Evolutionary conservation across 2,888 invertebrate species (phyloP), one percentile per base, ranked within the genome.

Genomic region (Meiosimyza decipiens): DNA sequence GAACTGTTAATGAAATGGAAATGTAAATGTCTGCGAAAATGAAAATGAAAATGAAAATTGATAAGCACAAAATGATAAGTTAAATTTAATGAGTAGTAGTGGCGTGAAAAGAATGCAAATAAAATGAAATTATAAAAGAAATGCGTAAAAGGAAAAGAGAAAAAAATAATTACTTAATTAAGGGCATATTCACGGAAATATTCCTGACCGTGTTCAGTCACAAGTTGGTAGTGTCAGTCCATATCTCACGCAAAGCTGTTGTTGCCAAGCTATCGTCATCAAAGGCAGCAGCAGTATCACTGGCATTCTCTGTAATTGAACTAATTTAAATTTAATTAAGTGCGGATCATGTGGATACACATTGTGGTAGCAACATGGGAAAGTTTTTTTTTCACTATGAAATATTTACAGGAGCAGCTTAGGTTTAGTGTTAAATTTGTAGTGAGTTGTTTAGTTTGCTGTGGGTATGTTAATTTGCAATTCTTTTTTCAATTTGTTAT

Each of bases 131-230:
- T 55, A 11, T n/a, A 55, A 55, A 55, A n/a, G 55, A 22, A 55
- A 18, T 11, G 16, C 55, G 22, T 55, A 18, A 55, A 18, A 55
- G 33, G 50, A 40, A 57, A 47, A 55, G 49, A 64, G 57, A 57
- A 50, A 55, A 81, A 81, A 82, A 80, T 81, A 82, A 82, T 82
- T 81, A 82, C 82, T 82, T 82, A 82, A 82, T 82, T 82, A 81
- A 82, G 79, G 75, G 76, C 80, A 80, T 57, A 57, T 22, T 57
- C 57, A 57, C 22, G 15, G 16, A 18, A n/a, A 57, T 57, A 9
- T 9, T 40, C 40, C 9, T 40, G 40, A 9, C 40, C 40, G 9
- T 40, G 40, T 40, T 40, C 40, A 40, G 40, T 40, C 9, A 9
- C 40, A 40, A 6, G 40, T 40, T 40, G 40, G 9, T 9, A 7